Conservation (phyloP, 2,888 invertebrate genomes). For the Sipha maydis region DNA sequence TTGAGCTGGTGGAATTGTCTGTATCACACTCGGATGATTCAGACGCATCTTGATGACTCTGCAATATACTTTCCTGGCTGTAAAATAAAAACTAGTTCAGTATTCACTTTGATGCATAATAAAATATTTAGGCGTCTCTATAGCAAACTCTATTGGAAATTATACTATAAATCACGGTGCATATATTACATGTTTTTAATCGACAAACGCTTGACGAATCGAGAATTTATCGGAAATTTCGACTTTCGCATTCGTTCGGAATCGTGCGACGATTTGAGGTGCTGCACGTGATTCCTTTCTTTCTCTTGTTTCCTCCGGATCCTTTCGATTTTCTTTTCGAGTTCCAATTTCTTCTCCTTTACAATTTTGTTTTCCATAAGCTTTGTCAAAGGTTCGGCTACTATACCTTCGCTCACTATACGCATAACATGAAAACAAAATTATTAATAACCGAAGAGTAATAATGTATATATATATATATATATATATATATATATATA, state of each 20-base stretch:
- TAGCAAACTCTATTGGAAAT: not conserved
- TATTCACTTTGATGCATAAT: not conserved
- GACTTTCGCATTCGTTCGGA: slow-evolving; percentile 73
- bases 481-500: not conserved
- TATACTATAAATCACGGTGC: not conserved
- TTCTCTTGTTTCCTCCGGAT: slow-evolving; percentile 85
- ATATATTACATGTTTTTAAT: slow-evolving; percentile 83
- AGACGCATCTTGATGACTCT: slow-evolving; percentile 64
- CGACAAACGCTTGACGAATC: slow-evolving; percentile 80
- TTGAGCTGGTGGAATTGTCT: slow-evolving; percentile 66
- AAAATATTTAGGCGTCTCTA: not conserved
- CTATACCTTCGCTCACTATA: slow-evolving; percentile 71
- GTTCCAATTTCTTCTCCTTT: slow-evolving; percentile 82
- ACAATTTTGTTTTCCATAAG: slow-evolving; percentile 84
- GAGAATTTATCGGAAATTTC: slow-evolving; percentile 80
- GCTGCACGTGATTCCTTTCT: slow-evolving; percentile 65
- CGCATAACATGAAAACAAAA: not conserved
- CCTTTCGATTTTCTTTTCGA: slow-evolving; percentile 88
- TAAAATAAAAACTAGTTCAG: not conserved
- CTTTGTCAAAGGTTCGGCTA: slow-evolving; percentile 82
- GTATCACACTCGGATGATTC: slow-evolving; percentile 71
- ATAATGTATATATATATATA: no score
- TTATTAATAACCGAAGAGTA: not conserved
- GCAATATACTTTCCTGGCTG: slow-evolving; percentile 44
- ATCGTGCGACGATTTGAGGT: slow-evolving; percentile 71